Evolutionary conservation across 2,888 invertebrate species (phyloP).

Genomic region (Tenthredo distinguenda): DNA sequence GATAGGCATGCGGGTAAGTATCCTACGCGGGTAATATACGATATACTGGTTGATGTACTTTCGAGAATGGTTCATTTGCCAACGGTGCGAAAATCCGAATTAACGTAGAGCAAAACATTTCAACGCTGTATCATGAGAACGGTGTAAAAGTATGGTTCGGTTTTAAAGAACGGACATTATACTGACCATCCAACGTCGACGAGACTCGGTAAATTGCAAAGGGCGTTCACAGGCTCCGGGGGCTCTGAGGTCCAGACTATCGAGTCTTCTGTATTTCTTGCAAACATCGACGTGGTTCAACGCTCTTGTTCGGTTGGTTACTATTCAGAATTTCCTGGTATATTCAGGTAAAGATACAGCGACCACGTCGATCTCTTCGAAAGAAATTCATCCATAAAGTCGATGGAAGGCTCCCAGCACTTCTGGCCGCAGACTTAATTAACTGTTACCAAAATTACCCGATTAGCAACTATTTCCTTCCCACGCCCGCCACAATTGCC

Average conservation of each 20-base stretch:
- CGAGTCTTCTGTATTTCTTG: conserved; percentile 35
- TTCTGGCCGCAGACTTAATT: neutral
- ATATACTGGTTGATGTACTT: neutral
- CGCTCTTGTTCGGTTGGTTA: conserved; percentile 47
- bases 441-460: conserved; percentile 13
- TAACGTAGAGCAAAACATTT: neutral
- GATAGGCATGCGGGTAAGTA: neutral
- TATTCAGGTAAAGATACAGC: conserved; percentile 3
- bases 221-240: conserved; percentile 51
- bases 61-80: neutral
- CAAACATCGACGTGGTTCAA: conserved; percentile 41
- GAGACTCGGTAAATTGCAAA: conserved; percentile 43
- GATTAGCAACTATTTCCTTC: conserved; percentile 3
- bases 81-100: neutral
- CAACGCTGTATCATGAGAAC: neutral
- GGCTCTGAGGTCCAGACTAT: conserved; percentile 27
- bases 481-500: neutral
- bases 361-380: neutral
- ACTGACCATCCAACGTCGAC: conserved; percentile 1
- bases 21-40: neutral
- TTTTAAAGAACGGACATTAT: conserved; percentile 24
- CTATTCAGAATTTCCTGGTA: conserved; percentile 32
- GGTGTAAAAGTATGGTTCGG: neutral
- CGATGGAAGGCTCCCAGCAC: neutral
- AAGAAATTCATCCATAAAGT: neutral